Percentiles rank a stretch among this genome's conserved stretches.
Conservation (phyloP, 2,113 vertebrate genomes). For the Syngnathoides biaculeatus region DNA sequence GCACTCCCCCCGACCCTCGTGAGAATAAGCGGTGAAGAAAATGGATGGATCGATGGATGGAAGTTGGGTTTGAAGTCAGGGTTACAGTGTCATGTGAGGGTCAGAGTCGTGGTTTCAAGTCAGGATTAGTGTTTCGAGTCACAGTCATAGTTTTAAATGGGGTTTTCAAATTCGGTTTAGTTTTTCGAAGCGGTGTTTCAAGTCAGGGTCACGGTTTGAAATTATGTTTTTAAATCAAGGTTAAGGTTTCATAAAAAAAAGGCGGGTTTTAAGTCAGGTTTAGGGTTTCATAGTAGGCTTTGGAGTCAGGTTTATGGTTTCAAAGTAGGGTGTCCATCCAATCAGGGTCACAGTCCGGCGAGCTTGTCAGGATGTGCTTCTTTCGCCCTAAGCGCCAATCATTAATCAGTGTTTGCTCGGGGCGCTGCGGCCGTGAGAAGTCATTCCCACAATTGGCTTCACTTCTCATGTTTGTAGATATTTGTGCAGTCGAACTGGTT, state of each 20-base stretch:
- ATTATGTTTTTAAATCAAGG: background rate
- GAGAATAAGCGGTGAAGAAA: too few species aligned
- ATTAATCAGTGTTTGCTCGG: constrained; percentile 70
- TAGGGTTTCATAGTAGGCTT: background rate
- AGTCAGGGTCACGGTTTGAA: background rate
- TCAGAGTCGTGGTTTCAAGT: background rate
- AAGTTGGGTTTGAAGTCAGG: too few species aligned
- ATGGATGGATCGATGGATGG: too few species aligned
- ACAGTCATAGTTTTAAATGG: background rate
- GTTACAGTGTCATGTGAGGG: too few species aligned
- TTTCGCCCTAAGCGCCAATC: constrained; percentile 56
- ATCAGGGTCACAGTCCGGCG: constrained; percentile 15
- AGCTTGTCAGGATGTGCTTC: constrained; percentile 60
- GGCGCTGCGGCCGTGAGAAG: constrained; percentile 48
- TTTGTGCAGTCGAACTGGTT: constrained; percentile 58
- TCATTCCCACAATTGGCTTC: constrained; percentile 27
- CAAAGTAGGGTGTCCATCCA: constrained; percentile 17
- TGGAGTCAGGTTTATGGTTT: background rate
- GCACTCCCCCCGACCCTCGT: too few species aligned
- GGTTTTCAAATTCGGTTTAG: background rate
- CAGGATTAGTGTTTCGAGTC: background rate
- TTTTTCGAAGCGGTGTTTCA: too few species aligned
- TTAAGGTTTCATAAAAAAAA: background rate
- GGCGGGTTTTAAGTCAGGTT: background rate
- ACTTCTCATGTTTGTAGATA: constrained; percentile 21